Evolutionary conservation across 2,113 vertebrate genomes (phyloP).

Genomic region (Callocephalon fimbriatum): DNA sequence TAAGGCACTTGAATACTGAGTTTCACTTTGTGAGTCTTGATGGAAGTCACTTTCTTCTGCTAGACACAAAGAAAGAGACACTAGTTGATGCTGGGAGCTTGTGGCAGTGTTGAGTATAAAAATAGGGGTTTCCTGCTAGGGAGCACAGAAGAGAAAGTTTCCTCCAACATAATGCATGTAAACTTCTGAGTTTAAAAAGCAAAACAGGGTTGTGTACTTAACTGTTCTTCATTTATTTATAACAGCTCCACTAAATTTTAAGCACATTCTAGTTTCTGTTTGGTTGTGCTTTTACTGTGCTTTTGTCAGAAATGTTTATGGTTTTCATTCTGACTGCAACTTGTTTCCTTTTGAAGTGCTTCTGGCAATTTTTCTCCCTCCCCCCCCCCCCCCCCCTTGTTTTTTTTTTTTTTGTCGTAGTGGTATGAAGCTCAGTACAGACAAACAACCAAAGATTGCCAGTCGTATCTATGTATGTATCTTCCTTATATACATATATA

Average conservation of each 20-base stretch:
- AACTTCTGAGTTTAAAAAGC: background rate
- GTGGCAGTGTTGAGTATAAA: background rate
- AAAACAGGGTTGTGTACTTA: background rate
- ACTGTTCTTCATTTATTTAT: background rate
- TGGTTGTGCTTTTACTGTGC: background rate
- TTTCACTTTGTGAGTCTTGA: background rate
- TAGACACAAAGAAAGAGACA: background rate
- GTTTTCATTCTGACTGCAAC: background rate
- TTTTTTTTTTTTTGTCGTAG: background rate
- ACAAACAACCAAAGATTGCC: background rate
- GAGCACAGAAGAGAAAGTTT: background rate
- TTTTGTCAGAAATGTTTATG: background rate
- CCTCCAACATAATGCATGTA: background rate
- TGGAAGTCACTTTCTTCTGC: background rate
- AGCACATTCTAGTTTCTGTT: background rate
- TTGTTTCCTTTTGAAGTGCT: background rate
- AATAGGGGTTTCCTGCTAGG: background rate
- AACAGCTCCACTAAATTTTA: background rate
- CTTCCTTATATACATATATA: background rate
- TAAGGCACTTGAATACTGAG: background rate
- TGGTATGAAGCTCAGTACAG: background rate
- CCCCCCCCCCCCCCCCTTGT: fast-evolving
- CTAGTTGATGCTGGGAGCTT: background rate
- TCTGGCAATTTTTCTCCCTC: background rate
- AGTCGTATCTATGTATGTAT: background rate